These are phyloP conservation scores for Acrocephalus kingi DNA, from an alignment of 2,113 vertebrate genomes.

Conservation along the genomic window DNA sequence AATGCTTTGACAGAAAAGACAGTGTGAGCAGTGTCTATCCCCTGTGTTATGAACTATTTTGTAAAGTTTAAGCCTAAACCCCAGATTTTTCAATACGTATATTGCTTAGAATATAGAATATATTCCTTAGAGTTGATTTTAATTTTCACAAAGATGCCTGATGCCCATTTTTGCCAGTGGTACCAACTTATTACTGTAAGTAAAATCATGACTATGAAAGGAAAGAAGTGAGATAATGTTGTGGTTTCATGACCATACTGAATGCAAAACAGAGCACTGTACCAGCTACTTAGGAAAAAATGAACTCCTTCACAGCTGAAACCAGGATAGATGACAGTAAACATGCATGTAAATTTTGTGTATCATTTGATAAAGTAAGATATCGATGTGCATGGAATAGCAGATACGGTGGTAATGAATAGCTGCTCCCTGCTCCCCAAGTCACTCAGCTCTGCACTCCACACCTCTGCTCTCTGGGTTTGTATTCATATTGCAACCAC, in stretches of 20 bases:
- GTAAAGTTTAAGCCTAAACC: not conserved
- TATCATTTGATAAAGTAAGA: not conserved
- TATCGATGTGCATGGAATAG: fast-evolving
- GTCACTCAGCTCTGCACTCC: not conserved
- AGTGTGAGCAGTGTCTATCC: not conserved
- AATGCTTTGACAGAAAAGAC: not conserved
- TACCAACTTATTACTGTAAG: not conserved
- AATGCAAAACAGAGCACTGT: not conserved
- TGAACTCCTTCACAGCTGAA: not conserved
- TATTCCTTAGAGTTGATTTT: not conserved
- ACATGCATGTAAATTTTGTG: not conserved
- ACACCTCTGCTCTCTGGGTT: not conserved
- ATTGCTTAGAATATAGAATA: not conserved
- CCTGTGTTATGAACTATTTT: not conserved
- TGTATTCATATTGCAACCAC: not conserved
- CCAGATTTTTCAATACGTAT: not conserved
- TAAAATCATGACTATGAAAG: not conserved
- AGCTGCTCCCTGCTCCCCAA: not conserved
- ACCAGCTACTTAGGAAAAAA: not conserved
- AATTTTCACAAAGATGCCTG: not conserved
- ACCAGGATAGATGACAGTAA: not conserved
- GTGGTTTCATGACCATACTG: not conserved
- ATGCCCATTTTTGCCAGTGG: not conserved
- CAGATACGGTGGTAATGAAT: not conserved
- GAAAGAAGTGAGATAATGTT: not conserved